Conservation (phyloP, 2,113 vertebrate genomes). For the Athene noctua region DNA sequence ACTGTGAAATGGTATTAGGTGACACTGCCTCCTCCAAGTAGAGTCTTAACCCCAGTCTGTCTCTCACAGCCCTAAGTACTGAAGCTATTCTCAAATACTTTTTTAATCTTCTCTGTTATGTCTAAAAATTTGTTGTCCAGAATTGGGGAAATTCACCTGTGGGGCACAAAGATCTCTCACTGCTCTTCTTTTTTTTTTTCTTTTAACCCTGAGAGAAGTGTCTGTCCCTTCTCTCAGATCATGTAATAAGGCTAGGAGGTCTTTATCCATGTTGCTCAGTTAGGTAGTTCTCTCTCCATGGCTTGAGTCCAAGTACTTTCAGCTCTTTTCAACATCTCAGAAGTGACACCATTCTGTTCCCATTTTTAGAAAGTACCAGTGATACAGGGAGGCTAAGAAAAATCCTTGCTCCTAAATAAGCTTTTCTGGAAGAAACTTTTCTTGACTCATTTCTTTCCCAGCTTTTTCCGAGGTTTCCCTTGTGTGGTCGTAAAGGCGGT, state of each 20-base stretch:
- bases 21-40: neutral
- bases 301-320: constrained; percentile 30
- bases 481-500: neutral
- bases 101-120: neutral
- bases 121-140: neutral
- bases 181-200: neutral
- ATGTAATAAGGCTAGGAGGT: neutral
- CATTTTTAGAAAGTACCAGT: constrained; percentile 27
- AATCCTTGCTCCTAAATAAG: neutral
- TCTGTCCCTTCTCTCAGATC: neutral
- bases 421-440: neutral
- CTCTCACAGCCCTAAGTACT: neutral
- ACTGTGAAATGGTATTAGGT: neutral
- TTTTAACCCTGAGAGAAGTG: neutral
- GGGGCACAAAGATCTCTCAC: neutral
- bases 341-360: constrained; percentile 21
- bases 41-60: neutral
- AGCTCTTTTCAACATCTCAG: neutral
- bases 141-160: neutral
- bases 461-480: constrained; percentile 6
- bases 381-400: neutral
- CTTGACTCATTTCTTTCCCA: neutral
- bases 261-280: neutral
- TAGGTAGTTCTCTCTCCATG: neutral
- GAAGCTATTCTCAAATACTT: neutral